Evolutionary conservation across 2,113 vertebrate genomes (phyloP).

Genomic region (Marmota monax): DNA sequence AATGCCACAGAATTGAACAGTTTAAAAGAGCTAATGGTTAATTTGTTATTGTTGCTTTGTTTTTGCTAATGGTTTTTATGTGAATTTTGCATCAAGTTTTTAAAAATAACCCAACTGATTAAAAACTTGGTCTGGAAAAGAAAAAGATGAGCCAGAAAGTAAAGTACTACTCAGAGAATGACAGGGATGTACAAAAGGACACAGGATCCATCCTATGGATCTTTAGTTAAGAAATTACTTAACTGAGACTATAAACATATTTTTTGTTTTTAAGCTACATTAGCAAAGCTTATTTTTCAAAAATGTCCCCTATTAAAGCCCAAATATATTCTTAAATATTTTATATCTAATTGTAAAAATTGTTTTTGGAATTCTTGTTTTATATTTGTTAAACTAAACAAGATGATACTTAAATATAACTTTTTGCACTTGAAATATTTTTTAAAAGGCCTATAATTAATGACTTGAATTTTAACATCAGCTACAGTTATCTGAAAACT

Average conservation of each 20-base stretch:
- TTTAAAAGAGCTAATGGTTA: neutral
- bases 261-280: conserved; percentile 77
- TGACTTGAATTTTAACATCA: neutral
- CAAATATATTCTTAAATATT: conserved; percentile 80
- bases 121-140: neutral
- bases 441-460: conserved; percentile 30
- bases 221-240: conserved; percentile 49
- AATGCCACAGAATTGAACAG: neutral
- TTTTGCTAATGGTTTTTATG: neutral
- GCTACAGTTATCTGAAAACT: neutral
- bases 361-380: conserved; percentile 79
- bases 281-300: conserved; percentile 81
- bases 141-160: neutral
- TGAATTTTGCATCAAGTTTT: neutral
- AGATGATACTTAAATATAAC: conserved; percentile 44
- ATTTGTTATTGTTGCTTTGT: too few relatives aligned
- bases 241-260: conserved; percentile 72
- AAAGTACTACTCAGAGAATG: neutral
- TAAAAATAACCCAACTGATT: neutral
- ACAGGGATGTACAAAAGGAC: neutral
- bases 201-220: neutral
- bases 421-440: conserved; percentile 86
- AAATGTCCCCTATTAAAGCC: conserved; percentile 78
- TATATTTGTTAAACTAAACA: conserved; percentile 79
- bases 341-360: conserved; percentile 72